Percentiles rank a stretch among this genome's conserved stretches.
These are phyloP conservation scores for Poeciliopsis presidionis DNA, from an alignment of 2,797 vertebrate species.

Conservation along the genomic window DNA sequence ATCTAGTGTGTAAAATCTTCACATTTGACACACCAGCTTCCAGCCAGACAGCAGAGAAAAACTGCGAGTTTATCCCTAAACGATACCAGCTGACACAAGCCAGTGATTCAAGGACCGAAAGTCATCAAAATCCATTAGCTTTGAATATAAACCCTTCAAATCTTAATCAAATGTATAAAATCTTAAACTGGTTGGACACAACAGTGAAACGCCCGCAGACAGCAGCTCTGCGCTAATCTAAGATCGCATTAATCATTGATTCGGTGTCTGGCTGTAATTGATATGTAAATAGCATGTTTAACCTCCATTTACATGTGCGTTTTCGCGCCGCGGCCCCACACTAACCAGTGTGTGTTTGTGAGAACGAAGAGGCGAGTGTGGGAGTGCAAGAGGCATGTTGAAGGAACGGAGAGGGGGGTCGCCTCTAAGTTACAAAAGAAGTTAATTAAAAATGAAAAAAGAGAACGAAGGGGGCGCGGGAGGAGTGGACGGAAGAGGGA, in stretches of 20 bases:
- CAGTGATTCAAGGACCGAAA: slow-evolving; percentile 33
- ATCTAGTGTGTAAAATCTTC: slow-evolving; percentile 25
- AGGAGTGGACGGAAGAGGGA: slow-evolving; percentile 56
- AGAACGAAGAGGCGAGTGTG: slow-evolving; percentile 47
- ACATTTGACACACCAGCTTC: slow-evolving; percentile 25
- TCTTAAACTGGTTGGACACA: slow-evolving; percentile 41
- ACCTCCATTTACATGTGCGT: slow-evolving; percentile 65
- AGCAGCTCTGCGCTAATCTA: slow-evolving; percentile 56
- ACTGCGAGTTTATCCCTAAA: slow-evolving; percentile 24
- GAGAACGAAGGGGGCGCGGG: slow-evolving; percentile 26
- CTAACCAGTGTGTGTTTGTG: slow-evolving; percentile 34
- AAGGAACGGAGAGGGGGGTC: slow-evolving; percentile 37
- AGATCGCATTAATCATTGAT: slow-evolving; percentile 72
- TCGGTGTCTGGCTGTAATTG: slow-evolving; percentile 72
- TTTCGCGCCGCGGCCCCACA: slow-evolving; percentile 22
- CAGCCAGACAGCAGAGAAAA: slow-evolving; percentile 14
- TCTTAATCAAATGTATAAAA: slow-evolving; percentile 49
- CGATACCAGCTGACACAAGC: slow-evolving; percentile 29
- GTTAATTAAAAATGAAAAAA: slow-evolving; percentile 81
- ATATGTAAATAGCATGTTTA: slow-evolving; percentile 81
- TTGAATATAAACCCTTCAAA: slow-evolving; percentile 43
- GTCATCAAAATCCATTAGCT: slow-evolving; percentile 42
- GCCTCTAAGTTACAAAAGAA: slow-evolving; percentile 78
- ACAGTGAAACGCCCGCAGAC: slow-evolving; percentile 49
- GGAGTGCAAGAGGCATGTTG: slow-evolving; percentile 67